phyloP scores from a whole-genome alignment of 2,113 vertebrate species.

The Notarius quadriscutis region DNA sequence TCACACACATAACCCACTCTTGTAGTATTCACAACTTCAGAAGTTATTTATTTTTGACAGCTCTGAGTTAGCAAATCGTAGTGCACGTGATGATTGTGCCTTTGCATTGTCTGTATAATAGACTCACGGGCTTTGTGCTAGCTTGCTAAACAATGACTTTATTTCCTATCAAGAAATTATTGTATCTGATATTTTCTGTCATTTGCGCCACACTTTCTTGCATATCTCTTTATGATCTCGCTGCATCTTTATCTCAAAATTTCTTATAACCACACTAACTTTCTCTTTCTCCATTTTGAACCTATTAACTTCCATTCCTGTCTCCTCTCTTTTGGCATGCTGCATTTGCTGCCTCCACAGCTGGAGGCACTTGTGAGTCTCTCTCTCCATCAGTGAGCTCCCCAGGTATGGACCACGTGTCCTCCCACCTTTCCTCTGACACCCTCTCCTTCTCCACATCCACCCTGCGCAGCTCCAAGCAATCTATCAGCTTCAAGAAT shows the following conservation, averaged over 20 bases:
- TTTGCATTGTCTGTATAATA: not conserved
- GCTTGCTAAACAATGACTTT: not conserved
- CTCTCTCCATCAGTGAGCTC: constrained; percentile 80
- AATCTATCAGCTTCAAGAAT: constrained; percentile 81
- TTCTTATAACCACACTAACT: constrained; percentile 32
- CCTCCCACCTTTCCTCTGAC: constrained; percentile 78
- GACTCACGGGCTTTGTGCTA: not conserved
- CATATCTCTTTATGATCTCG: not conserved
- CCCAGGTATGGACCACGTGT: constrained; percentile 76
- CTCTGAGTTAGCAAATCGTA: not conserved
- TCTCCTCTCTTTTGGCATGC: constrained; percentile 87
- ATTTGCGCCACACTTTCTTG: not conserved
- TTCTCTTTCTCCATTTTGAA: constrained; percentile 67
- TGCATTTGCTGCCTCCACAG: constrained; percentile 84
- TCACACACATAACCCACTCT: not conserved
- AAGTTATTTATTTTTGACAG: not conserved
- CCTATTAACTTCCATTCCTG: constrained; percentile 84
- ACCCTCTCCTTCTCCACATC: constrained; percentile 70
- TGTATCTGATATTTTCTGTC: not conserved
- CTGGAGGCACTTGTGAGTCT: constrained; percentile 89
- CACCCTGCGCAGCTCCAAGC: constrained; percentile 74
- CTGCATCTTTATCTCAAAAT: not conserved
- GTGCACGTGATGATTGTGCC: not conserved
- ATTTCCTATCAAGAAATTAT: not conserved
- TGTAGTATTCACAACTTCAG: not conserved